A percentile compares a stretch with the other conserved stretches of the same genome.
Evolutionary conservation across 2,113 vertebrate genomes (phyloP).

Genomic region (Boulengeromyrus knoepffleri): DNA sequence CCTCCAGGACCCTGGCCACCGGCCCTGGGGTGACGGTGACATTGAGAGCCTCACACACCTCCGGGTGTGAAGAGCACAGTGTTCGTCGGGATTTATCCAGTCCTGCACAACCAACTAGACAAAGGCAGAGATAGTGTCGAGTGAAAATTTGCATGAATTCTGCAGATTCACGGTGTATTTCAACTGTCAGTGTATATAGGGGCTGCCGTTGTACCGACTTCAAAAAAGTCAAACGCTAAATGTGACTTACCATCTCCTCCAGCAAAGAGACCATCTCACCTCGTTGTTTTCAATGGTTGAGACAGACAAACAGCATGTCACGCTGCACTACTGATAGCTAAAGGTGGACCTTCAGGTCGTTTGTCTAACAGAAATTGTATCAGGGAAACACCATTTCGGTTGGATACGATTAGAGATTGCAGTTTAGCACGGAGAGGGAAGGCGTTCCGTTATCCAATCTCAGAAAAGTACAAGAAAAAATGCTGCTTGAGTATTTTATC

Average conservation of each 20-base stretch:
- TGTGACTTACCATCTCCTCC: not conserved
- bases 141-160: not conserved
- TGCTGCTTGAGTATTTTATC: not conserved
- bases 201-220: not conserved
- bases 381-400: not conserved
- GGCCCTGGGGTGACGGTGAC: constrained; percentile 82
- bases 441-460: not conserved
- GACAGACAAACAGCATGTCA: not conserved
- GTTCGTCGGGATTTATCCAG: not conserved
- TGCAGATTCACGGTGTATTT: not conserved
- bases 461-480: constrained; percentile 8
- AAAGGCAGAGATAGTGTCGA: not conserved
- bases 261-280: not conserved
- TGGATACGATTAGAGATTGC: not conserved
- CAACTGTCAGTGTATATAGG: not conserved
- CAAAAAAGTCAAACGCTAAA: not conserved
- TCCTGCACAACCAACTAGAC: not conserved
- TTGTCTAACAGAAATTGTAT: not conserved
- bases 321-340: not conserved
- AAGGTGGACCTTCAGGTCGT: not conserved
- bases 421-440: not conserved
- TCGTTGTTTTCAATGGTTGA: not conserved
- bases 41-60: constrained; percentile 73
- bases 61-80: constrained; percentile 50
- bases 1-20: constrained; percentile 66